phyloP scores from a whole-genome alignment of 2,113 vertebrate genomes.

The Hippolais icterina region DNA sequence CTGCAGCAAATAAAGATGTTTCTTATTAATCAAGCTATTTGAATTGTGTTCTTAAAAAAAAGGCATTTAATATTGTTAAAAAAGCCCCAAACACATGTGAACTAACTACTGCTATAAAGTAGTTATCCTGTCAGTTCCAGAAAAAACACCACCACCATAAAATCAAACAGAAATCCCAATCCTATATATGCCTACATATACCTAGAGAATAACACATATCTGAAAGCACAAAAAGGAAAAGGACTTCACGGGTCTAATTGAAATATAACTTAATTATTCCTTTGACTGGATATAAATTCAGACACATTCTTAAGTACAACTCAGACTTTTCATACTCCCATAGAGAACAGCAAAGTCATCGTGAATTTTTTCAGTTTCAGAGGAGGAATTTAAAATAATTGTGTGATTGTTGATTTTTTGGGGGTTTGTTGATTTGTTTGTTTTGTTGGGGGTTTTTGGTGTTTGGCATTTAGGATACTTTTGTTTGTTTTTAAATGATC shows the following conservation, averaged over 20 bases:
- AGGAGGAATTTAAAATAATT: background rate
- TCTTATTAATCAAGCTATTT: background rate
- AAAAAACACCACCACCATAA: background rate
- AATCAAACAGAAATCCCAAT: background rate
- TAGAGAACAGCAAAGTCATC: background rate
- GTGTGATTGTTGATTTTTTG: background rate
- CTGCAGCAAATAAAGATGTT: slow-evolving; percentile 64
- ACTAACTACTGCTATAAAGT: background rate
- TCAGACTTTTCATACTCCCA: background rate
- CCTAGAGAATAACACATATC: background rate
- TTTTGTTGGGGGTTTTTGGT: background rate
- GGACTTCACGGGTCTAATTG: background rate
- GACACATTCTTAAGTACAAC: background rate
- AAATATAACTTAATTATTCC: background rate
- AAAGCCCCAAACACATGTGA: background rate
- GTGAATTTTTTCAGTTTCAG: background rate
- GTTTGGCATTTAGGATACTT: background rate
- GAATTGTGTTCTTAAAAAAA: background rate
- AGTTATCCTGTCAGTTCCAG: background rate
- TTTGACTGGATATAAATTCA: background rate
- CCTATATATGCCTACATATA: background rate
- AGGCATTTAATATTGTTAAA: background rate
- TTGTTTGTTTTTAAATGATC: background rate
- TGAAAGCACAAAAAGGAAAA: background rate
- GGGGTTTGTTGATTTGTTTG: background rate